Conservation (phyloP, 2,113 vertebrate species). For the Patagioenas fasciata region DNA sequence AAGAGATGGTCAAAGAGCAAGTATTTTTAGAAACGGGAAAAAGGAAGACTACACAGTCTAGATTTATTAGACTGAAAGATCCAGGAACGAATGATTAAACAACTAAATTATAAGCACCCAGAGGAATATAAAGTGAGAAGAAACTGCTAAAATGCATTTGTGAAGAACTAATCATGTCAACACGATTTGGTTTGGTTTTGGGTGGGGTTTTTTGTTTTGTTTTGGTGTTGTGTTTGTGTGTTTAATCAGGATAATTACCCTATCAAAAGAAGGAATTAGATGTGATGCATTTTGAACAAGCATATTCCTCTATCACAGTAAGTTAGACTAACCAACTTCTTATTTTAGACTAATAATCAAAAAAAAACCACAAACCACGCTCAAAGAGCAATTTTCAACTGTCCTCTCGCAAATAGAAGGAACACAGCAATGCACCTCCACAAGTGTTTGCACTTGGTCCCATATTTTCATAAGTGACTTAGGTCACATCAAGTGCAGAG, state of each 20-base stretch:
- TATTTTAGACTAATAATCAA: neutral
- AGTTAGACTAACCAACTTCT: neutral
- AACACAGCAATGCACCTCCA: neutral
- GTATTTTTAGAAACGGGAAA: neutral
- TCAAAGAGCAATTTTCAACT: neutral
- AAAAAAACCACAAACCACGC: neutral
- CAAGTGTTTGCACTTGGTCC: neutral
- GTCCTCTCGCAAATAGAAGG: neutral
- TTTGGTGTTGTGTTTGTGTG: neutral
- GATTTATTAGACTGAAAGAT: neutral
- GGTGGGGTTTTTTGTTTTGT: too few species aligned
- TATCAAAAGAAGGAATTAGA: neutral
- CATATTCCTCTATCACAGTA: neutral
- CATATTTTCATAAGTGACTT: neutral
- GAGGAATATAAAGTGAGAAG: neutral
- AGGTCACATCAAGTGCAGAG: rapidly evolving
- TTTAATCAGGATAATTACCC: neutral
- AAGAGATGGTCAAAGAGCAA: neutral
- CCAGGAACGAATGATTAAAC: neutral
- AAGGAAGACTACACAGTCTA: neutral
- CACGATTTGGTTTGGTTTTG: too few species aligned
- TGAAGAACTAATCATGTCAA: neutral
- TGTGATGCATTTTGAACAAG: neutral
- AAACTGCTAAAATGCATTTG: neutral
- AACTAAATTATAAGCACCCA: neutral